phyloP scores from a whole-genome alignment of 2,888 invertebrate genomes.

The Margaritifera margaritifera region DNA sequence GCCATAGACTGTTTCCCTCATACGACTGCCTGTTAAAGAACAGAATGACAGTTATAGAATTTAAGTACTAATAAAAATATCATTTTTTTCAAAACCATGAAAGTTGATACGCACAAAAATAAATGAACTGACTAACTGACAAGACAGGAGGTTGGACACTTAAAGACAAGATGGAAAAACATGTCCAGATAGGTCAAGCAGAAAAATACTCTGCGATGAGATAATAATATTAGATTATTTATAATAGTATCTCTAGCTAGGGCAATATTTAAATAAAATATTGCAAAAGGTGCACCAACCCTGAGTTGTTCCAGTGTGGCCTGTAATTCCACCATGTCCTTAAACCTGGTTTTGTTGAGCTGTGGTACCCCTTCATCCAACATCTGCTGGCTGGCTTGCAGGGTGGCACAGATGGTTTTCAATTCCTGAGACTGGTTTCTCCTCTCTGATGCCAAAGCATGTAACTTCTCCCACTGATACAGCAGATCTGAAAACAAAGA shows the following conservation, averaged over 20 bases:
- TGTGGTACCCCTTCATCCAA: slow-evolving; percentile 26
- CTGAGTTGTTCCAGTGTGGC: slow-evolving; percentile 29
- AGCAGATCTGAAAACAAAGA: slow-evolving; percentile 49
- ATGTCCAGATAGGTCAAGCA: no score
- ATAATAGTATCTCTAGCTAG: background rate
- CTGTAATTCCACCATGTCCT: slow-evolving; percentile 38
- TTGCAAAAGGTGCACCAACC: slow-evolving; percentile 18
- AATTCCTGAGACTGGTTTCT: slow-evolving; percentile 60
- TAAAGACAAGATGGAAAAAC: no score
- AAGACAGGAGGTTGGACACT: no score
- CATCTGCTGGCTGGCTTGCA: slow-evolving; percentile 26
- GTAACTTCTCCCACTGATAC: slow-evolving; percentile 65
- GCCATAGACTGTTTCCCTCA: no score
- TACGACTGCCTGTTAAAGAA: no score
- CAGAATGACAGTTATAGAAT: no score
- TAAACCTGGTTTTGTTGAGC: slow-evolving; percentile 33
- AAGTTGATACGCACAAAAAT: no score
- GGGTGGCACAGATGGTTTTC: slow-evolving; percentile 42
- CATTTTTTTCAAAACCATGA: no score
- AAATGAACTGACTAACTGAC: no score
- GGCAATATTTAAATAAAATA: background rate
- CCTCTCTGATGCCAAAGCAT: slow-evolving; percentile 56
- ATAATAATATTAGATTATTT: background rate
- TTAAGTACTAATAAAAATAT: no score
- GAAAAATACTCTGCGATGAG: no score